Conservation (phyloP, 2,113 vertebrate species). For the Noctilio leporinus region DNA sequence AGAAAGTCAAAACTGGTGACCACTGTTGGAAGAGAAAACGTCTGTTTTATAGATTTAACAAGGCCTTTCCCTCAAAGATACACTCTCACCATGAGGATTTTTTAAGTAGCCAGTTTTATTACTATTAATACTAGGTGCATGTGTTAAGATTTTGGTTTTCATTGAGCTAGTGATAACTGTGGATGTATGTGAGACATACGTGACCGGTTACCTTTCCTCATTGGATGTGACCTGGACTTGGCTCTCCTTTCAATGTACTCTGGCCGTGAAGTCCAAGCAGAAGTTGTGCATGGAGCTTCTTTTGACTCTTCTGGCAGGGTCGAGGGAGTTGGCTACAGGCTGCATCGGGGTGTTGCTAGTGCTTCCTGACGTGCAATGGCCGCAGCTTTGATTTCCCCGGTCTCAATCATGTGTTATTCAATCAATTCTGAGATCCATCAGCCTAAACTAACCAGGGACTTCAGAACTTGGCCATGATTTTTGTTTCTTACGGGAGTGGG, state of each 20-base stretch:
- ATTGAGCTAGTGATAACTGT: slow-evolving; percentile 57
- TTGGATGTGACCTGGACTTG: slow-evolving; percentile 1
- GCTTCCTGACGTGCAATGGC: background rate
- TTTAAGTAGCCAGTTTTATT: slow-evolving; percentile 51
- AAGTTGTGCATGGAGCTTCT: background rate
- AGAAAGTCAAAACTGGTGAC: background rate
- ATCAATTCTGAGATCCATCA: slow-evolving; percentile 12
- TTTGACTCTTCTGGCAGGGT: background rate
- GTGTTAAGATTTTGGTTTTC: slow-evolving; percentile 63
- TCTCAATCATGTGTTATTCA: slow-evolving; percentile 19
- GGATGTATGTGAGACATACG: slow-evolving; percentile 14
- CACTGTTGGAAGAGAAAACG: slow-evolving; percentile 21
- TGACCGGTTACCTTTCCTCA: slow-evolving; percentile 40
- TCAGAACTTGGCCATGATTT: slow-evolving; percentile 14
- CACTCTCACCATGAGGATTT: background rate
- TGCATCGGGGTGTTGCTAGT: background rate
- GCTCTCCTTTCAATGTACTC: background rate
- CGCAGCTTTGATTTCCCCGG: slow-evolving; percentile 12
- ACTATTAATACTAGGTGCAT: slow-evolving; percentile 64
- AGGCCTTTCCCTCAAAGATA: slow-evolving; percentile 39
- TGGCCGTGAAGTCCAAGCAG: background rate
- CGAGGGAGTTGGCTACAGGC: background rate
- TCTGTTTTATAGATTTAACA: slow-evolving; percentile 12
- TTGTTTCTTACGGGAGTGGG: background rate
- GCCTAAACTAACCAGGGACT: slow-evolving; percentile 42